Evolutionary conservation across 2,888 invertebrate genomes (phyloP).

Genomic region (Ellobium chinense): DNA sequence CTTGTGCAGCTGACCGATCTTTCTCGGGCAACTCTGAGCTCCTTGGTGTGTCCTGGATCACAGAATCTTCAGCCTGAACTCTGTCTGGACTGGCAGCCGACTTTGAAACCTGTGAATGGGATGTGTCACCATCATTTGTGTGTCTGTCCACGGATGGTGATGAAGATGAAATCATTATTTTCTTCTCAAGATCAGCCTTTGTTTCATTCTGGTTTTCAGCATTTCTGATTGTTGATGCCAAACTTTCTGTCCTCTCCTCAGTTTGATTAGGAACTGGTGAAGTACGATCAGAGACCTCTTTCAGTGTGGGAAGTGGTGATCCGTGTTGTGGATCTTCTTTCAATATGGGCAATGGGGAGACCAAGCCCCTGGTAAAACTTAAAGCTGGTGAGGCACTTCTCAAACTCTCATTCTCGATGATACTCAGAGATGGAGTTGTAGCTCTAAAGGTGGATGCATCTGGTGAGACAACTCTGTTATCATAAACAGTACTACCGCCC

Average conservation of each 20-base stretch:
- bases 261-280: not conserved
- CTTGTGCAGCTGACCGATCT: too few relatives aligned
- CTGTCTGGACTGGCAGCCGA: too few relatives aligned
- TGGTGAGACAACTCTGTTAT: not conserved
- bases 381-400: not conserved
- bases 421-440: slow-evolving; percentile 14
- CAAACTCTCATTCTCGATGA: slow-evolving; percentile 6
- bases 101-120: too few relatives aligned
- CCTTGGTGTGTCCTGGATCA: too few relatives aligned
- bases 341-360: slow-evolving; percentile 11
- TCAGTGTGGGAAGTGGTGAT: too few relatives aligned
- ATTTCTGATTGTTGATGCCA: not conserved
- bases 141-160: too few relatives aligned
- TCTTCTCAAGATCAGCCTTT: not conserved
- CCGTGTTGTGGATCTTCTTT: too few relatives aligned
- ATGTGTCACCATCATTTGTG: too few relatives aligned
- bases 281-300: too few relatives aligned
- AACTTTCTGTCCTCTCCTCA: not conserved
- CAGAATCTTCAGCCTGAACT: too few relatives aligned
- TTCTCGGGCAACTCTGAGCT: too few relatives aligned
- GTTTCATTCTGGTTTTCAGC: not conserved
- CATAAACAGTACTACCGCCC: not conserved
- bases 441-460: not conserved
- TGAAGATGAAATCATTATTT: too few relatives aligned
- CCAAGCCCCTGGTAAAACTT: not conserved